Conservation (phyloP, 2,797 vertebrate species). For the Acridotheres tristis region DNA sequence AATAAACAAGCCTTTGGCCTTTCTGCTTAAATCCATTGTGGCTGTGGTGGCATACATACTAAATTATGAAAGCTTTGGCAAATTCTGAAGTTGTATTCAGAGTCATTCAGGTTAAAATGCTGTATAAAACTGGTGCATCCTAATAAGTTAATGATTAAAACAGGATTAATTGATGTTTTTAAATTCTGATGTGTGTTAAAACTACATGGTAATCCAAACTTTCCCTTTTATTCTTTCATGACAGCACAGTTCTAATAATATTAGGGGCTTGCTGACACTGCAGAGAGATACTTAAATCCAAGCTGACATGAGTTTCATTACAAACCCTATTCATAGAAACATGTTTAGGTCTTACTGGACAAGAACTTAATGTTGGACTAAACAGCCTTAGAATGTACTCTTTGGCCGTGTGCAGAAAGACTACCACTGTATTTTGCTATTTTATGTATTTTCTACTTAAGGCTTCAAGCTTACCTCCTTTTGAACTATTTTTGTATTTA, state of each 20-base stretch:
- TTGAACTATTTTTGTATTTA: neutral
- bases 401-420: neutral
- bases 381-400: neutral
- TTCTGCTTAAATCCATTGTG: neutral
- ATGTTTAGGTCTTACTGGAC: neutral
- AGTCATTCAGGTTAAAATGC: neutral
- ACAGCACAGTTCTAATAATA: neutral
- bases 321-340: neutral
- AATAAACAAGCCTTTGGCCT: neutral
- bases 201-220: neutral
- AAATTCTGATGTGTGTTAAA: neutral
- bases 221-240: neutral
- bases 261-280: neutral
- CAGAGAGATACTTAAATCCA: conserved; percentile 1
- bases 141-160: neutral
- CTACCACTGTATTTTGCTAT: neutral
- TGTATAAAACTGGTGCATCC: neutral
- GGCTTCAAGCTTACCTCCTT: neutral
- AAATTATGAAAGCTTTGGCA: neutral
- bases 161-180: neutral
- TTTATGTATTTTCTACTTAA: neutral
- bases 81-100: neutral
- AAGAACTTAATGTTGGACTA: neutral
- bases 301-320: neutral
- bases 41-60: neutral